Percentiles rank a stretch among this genome's conserved stretches.
These are phyloP conservation scores for Lasioglossum figueresi DNA, from an alignment of 2,888 invertebrate species.

Conservation along the genomic window DNA sequence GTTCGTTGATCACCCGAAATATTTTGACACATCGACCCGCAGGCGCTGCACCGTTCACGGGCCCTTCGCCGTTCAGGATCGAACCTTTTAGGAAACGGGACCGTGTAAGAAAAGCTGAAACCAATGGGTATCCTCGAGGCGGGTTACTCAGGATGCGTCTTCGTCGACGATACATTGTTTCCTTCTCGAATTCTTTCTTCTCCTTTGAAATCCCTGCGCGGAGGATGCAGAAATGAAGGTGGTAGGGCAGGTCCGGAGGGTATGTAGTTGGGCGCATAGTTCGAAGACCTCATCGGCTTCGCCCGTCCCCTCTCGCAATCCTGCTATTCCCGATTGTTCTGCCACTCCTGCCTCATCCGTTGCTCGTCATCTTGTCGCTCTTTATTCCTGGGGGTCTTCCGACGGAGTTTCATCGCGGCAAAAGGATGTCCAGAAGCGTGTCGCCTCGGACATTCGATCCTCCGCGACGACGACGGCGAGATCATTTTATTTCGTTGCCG, in stretches of 20 bases:
- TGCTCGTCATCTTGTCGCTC: slow-evolving; percentile 52
- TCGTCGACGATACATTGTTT: slow-evolving; percentile 48
- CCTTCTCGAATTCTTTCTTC: slow-evolving; percentile 22
- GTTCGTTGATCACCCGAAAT: slow-evolving; percentile 49
- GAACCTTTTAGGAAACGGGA: slow-evolving; percentile 22
- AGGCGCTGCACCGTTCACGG: background rate
- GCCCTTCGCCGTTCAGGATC: slow-evolving; percentile 42
- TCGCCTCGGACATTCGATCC: slow-evolving; percentile 56
- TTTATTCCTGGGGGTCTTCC: slow-evolving; percentile 54
- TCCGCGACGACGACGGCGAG: background rate
- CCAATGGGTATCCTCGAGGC: slow-evolving; percentile 53
- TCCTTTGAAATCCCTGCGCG: slow-evolving; percentile 45
- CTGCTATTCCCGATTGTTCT: slow-evolving; percentile 49
- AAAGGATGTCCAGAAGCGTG: slow-evolving; percentile 49
- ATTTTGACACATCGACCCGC: slow-evolving; percentile 28
- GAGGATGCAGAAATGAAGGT: slow-evolving; percentile 63
- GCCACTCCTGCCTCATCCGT: slow-evolving; percentile 54
- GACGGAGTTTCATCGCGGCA: slow-evolving; percentile 34
- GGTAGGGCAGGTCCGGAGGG: background rate
- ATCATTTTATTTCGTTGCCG: slow-evolving; percentile 61
- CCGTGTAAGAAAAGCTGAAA: slow-evolving; percentile 8
- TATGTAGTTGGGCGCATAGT: slow-evolving; percentile 44
- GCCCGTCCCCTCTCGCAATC: slow-evolving; percentile 3
- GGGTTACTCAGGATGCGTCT: slow-evolving; percentile 52
- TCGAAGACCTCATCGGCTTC: slow-evolving; percentile 69